phyloP scores from a whole-genome alignment of 2,888 invertebrate genomes.

The Xylota sylvarum region DNA sequence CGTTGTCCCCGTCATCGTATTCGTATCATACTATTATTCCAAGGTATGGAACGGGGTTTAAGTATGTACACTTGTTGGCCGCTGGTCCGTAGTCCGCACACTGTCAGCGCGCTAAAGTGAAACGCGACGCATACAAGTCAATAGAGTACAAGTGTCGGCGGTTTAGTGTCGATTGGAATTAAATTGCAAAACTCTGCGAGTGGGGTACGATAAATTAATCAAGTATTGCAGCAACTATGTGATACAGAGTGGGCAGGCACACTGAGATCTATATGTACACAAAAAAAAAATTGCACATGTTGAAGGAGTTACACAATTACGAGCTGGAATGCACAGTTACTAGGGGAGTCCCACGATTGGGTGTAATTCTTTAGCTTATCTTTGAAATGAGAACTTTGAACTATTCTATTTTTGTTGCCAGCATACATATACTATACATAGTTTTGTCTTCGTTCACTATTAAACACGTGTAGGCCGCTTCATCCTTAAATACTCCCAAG shows the following conservation, averaged over 20 bases:
- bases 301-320: slow-evolving; percentile 2
- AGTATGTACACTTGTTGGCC: too few relatives aligned
- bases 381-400: too few relatives aligned
- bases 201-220: slow-evolving; percentile 1
- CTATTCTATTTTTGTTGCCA: too few relatives aligned
- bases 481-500: too few relatives aligned
- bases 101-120: slow-evolving; percentile 4
- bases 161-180: slow-evolving; percentile 19
- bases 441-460: too few relatives aligned
- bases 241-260: background rate
- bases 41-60: slow-evolving; percentile 5
- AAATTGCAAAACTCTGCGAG: slow-evolving; percentile 18
- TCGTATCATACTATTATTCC: background rate
- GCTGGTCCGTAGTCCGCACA: background rate
- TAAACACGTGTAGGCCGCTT: too few relatives aligned
- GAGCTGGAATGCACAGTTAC: background rate
- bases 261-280: background rate
- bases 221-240: slow-evolving; percentile 21
- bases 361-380: too few relatives aligned
- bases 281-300: background rate
- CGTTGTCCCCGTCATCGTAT: background rate
- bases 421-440: too few relatives aligned
- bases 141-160: slow-evolving; percentile 25
- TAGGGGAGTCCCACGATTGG: too few relatives aligned
- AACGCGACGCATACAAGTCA: slow-evolving; percentile 23